These are phyloP conservation scores for Connochaetes taurinus DNA, from an alignment of 2,113 vertebrate genomes.

Conservation along the genomic window DNA sequence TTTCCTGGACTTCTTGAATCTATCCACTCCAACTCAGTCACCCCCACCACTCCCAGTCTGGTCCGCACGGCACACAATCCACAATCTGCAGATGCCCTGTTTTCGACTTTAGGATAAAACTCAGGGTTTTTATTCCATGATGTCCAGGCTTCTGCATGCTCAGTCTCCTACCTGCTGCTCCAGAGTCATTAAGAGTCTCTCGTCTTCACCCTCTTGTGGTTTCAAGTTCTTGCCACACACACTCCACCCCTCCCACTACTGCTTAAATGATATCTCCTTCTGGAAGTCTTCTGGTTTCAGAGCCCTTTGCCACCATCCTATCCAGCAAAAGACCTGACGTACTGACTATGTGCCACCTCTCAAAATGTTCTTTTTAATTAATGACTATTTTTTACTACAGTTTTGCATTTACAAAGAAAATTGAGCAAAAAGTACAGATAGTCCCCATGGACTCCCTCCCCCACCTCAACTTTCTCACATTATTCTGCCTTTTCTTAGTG, in stretches of 20 bases:
- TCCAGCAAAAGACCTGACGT: not conserved
- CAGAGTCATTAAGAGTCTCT: not conserved
- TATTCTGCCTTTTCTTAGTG: not conserved
- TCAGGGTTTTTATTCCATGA: not conserved
- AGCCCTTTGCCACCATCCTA: not conserved
- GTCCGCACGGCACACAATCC: not conserved
- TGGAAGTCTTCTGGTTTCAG: not conserved
- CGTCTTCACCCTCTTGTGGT: not conserved
- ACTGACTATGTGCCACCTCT: not conserved
- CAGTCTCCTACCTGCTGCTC: not conserved
- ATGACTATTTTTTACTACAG: not conserved
- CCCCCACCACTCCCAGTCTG: not conserved
- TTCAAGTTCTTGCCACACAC: not conserved
- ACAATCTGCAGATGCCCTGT: not conserved
- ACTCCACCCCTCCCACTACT: not conserved
- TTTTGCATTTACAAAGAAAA: not conserved
- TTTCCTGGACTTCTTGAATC: not conserved
- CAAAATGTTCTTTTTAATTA: not conserved
- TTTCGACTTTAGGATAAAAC: not conserved
- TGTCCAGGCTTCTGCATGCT: not conserved
- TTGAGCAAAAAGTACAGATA: not conserved
- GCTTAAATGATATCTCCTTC: not conserved
- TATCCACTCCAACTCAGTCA: not conserved
- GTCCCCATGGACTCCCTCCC: not conserved
- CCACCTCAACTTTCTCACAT: not conserved